These are phyloP conservation scores for Smutsia gigantea DNA, from an alignment of 2,797 vertebrate genomes.

Conservation along the genomic window DNA sequence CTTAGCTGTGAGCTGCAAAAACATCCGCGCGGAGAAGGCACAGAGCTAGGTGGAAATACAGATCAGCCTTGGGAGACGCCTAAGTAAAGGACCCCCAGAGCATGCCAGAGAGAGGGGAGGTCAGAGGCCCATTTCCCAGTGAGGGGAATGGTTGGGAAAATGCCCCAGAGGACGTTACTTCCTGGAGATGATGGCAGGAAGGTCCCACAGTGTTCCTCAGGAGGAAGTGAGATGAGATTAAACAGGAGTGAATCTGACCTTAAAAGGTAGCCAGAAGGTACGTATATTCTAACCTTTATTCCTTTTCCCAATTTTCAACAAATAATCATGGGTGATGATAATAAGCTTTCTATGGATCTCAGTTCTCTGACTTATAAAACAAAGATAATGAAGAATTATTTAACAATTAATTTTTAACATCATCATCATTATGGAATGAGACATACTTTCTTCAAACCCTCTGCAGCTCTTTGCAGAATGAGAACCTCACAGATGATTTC, in stretches of 20 bases:
- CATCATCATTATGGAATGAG: neutral
- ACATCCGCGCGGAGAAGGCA: neutral
- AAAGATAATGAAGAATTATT: neutral
- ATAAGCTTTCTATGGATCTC: neutral
- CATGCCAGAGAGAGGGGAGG: fast-evolving
- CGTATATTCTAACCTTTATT: neutral
- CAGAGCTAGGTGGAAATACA: too few relatives aligned
- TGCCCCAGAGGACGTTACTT: neutral
- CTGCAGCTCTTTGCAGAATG: neutral
- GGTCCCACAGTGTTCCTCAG: too few relatives aligned
- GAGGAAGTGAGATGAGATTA: neutral
- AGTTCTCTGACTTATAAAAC: neutral
- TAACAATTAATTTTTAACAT: neutral
- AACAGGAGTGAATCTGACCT: neutral
- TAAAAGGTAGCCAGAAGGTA: neutral
- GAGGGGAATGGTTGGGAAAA: neutral
- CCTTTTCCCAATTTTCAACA: neutral
- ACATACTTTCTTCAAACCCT: neutral
- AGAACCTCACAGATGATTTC: neutral
- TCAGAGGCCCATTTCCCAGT: neutral
- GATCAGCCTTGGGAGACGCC: neutral
- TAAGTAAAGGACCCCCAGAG: neutral
- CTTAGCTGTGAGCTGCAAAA: neutral
- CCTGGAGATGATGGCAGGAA: neutral
- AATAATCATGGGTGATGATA: neutral